phyloP scores from a whole-genome alignment of 2,888 invertebrate genomes.

The Macrophya alboannulata region DNA sequence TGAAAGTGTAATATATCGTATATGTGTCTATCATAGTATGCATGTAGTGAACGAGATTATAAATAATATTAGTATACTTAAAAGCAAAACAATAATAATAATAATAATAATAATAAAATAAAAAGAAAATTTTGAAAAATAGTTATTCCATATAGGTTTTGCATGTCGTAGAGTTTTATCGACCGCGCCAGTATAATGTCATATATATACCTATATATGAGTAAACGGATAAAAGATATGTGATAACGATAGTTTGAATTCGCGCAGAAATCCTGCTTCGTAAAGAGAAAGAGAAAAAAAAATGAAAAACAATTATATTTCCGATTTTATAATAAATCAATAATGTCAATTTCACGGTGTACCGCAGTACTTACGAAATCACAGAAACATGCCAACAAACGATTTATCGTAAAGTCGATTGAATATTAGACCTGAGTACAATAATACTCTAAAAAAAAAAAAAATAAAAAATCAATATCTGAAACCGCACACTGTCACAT shows the following conservation, averaged over 20 bases:
- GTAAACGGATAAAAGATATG: constrained; percentile 7
- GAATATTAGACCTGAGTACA: constrained; percentile 21
- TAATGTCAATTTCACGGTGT: constrained; percentile 5
- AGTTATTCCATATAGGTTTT: not conserved
- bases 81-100: too few species aligned
- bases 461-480: not conserved
- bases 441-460: too few species aligned
- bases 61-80: not conserved
- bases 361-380: not conserved
- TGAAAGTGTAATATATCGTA: not conserved
- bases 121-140: not conserved
- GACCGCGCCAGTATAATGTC: constrained; percentile 2
- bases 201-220: too few species aligned
- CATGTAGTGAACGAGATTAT: not conserved
- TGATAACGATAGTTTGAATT: not conserved
- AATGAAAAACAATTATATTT: not conserved
- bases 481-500: not conserved
- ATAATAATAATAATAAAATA: too few species aligned
- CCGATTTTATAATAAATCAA: constrained; percentile 9
- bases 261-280: not conserved
- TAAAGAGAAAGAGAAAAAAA: not conserved
- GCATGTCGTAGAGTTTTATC: not conserved
- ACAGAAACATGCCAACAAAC: constrained; percentile 16
- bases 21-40: not conserved
- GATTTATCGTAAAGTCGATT: constrained; percentile 7